Conservation (phyloP, 2,888 invertebrate genomes). For the Apeira syringaria region DNA sequence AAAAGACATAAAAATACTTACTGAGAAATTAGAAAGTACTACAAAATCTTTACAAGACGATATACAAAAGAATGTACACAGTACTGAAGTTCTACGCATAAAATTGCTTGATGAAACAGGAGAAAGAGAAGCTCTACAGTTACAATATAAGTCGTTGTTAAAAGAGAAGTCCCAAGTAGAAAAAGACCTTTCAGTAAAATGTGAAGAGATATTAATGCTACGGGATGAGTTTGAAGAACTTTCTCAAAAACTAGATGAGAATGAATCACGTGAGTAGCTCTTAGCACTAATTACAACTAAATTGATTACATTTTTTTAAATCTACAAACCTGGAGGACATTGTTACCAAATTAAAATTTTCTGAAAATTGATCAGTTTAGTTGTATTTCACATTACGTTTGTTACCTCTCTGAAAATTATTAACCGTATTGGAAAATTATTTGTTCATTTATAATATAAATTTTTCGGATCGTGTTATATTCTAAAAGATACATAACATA, state of each 20-base stretch:
- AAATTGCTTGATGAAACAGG: constrained; percentile 32
- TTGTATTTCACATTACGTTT: too few species aligned
- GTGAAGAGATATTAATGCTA: constrained; percentile 34
- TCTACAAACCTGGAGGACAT: too few species aligned
- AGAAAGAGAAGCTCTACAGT: constrained; percentile 35
- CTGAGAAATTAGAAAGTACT: constrained; percentile 31
- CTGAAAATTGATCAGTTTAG: too few species aligned
- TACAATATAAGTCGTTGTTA: constrained; percentile 30
- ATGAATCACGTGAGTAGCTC: constrained; percentile 39
- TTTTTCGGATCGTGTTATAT: too few species aligned
- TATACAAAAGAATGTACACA: constrained; percentile 32
- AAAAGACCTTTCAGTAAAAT: constrained; percentile 35
- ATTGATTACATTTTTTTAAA: too few species aligned
- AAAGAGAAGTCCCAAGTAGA: constrained; percentile 39
- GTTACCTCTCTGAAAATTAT: too few species aligned
- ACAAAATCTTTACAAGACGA: constrained; percentile 36
- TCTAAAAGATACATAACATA: too few species aligned
- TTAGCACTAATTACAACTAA: too few species aligned
- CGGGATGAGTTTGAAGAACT: constrained; percentile 35
- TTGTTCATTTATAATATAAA: too few species aligned
- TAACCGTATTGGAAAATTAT: too few species aligned
- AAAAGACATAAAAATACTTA: constrained; percentile 32
- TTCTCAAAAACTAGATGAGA: constrained; percentile 34
- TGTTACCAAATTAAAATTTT: too few species aligned
- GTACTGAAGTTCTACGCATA: constrained; percentile 25